Evolutionary conservation across 2,797 vertebrate species (phyloP).

Genomic region (Sebastes minor): DNA sequence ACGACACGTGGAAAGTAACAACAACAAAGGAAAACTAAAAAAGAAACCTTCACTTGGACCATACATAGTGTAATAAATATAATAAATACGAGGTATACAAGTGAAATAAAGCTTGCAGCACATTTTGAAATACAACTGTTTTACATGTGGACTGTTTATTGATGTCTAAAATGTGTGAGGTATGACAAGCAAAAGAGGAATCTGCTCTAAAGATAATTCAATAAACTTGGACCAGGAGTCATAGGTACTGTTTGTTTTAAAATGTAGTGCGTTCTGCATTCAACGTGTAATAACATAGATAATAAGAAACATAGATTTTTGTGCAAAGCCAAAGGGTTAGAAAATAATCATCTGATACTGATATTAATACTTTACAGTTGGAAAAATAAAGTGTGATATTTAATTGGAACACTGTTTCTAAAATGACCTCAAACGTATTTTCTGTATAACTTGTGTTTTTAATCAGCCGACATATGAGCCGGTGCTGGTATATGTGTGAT

Average conservation of each 20-base stretch:
- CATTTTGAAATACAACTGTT: not conserved
- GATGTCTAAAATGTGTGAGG: not conserved
- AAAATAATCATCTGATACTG: not conserved
- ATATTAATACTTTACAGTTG: not conserved
- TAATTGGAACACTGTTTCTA: not conserved
- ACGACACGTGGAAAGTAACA: not conserved
- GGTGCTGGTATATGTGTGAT: not conserved
- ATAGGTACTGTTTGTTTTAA: not conserved
- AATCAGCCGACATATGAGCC: not conserved
- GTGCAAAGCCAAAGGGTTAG: not conserved
- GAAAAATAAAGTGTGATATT: no score
- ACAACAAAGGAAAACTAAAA: not conserved
- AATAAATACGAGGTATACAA: not conserved
- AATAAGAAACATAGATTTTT: no score
- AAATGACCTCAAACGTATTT: not conserved
- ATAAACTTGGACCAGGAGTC: not conserved
- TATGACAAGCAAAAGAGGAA: not conserved
- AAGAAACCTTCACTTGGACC: not conserved
- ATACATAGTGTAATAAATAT: not conserved
- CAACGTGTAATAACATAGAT: not conserved
- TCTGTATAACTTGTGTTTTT: not conserved
- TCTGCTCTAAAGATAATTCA: not conserved
- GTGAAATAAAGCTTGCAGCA: not conserved
- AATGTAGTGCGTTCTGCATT: not conserved
- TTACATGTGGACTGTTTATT: not conserved